Conservation (phyloP, 1,140 invertebrate genomes). For the Trichonephila clavata region DNA sequence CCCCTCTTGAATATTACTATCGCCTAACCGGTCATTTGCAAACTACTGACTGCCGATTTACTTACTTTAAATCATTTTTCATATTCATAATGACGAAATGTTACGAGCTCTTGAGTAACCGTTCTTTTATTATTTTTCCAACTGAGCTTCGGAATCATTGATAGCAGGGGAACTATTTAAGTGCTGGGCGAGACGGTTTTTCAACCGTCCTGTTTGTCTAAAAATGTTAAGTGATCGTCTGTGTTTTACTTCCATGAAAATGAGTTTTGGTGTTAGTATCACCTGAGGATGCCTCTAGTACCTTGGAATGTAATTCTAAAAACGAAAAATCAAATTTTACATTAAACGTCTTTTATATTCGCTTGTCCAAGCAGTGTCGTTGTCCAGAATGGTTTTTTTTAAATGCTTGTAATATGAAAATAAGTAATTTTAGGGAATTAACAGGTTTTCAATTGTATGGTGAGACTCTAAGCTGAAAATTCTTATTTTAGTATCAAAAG, state of each 20-base stretch:
- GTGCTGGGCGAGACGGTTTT: slow-evolving; percentile 48
- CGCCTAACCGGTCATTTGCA: slow-evolving; percentile 67
- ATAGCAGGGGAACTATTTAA: slow-evolving; percentile 25
- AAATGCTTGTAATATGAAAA: too few species aligned
- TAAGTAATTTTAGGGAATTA: too few species aligned
- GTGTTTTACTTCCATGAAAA: not conserved
- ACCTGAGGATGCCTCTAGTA: too few species aligned
- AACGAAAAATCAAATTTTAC: too few species aligned
- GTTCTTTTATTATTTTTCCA: slow-evolving; percentile 18
- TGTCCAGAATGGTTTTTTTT: too few species aligned
- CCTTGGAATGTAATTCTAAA: too few species aligned
- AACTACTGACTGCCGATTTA: slow-evolving; percentile 69
- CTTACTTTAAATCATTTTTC: slow-evolving; percentile 76
- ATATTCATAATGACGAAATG: slow-evolving; percentile 70
- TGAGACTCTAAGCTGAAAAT: too few species aligned
- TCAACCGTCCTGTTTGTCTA: not conserved
- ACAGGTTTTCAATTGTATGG: too few species aligned
- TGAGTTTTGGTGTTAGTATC: not conserved
- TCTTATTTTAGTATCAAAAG: too few species aligned
- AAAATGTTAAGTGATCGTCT: not conserved
- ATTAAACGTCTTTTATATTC: too few species aligned
- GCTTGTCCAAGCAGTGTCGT: too few species aligned
- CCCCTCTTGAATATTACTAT: slow-evolving; percentile 63
- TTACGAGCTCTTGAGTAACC: slow-evolving; percentile 18
- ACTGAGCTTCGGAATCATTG: not conserved